Evolutionary conservation across 2,888 invertebrate genomes (phyloP), one percentile per base, ranked within the genome.

Genomic region (Blera fallax): DNA sequence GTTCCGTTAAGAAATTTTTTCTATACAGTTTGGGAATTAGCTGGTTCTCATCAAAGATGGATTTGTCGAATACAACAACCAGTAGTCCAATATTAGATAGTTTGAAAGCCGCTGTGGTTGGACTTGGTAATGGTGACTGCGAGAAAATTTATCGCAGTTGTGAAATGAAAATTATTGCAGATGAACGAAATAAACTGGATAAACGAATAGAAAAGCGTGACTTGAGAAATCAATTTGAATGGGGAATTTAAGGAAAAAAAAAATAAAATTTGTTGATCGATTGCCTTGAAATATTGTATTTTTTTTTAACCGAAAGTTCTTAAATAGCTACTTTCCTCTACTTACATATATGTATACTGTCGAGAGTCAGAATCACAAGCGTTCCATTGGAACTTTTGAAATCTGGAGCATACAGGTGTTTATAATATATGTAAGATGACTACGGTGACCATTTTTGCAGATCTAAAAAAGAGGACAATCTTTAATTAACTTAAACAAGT

Each of bases 11-110:
- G 10, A 48, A 65, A 24, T 5, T 50, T n/a, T 62, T 64, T 60
- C 45, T 45, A 27, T 29, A n/a, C 91, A 96, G 96, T 89, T 93
- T 95, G 81, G 96, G 95, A n/a, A 94, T 96, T 91, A 95, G 96
- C 80, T 96, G 96, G 96, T 91, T 95, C 6, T 94, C 95, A 0
- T 95, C 95, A 0, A 92, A 92, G 87, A 88, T 94, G 43, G 87
- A 92, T 16, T 90, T 89, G 73, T 90, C 89, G 79, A 87, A 90
- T 56, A 89, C 92, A 48, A 69, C 74, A 74, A 80, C 69, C 77
- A 58, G 62, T 10, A 92, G 93, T 89, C 92, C 93, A 64, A 92
- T 93, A 78, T 89, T 94, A 87, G 93, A 94, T 79, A 94, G 95
- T 48, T 90, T 96, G 79, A 94, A 94, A 87, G 95, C 96, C 7